Base-by-base conservation (phyloP, 2,113 vertebrate genomes). In the Epinephelus moara region DNA sequence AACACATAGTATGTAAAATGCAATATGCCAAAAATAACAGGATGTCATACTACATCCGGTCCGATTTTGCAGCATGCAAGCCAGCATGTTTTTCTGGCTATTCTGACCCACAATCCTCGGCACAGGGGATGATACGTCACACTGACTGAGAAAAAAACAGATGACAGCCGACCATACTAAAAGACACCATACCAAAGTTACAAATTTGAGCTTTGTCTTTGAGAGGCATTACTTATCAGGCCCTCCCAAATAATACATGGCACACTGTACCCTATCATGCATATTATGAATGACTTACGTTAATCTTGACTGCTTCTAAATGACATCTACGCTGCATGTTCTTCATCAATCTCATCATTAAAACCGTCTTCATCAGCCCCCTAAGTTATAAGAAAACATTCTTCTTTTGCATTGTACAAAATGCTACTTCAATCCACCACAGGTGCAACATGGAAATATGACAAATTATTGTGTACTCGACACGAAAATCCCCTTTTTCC, bases 351-450 rank as follows among this genome's bases (percentile, higher is more conserved):
- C 8, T 42, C 8, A 40, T 61, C 52, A 59, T 53, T 42, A 30
- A 30, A 4, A 30, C 30, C 30, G 30, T 30, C 23, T 55, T 66
- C 4, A 17, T 52, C 42, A 53, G 25, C 17, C 25, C 15, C 3
- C 23, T 1, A 63, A 52, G 70, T 6, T 74, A 40, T 23, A n/a
- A 59, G 59, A 53, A 55, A 81, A 81, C 10, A 67, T 33, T 23
- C 14, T 63, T 75, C 57, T 73, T 78, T 71, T 75, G 33, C 27
- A 47, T 21, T 66, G 21, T 50, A 7, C 63, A 80, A 84, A 72
- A 8, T 21, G n/a, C 23, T 61, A 21, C n/a, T 76, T 62, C 21
- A 18, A 42, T 83, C 27, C 23, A 72, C 27, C 21, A 27, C 40
- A 47, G 27, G 1, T 19, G 42, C 49, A 67, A 62, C 67, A 76